Conservation (phyloP, 2,888 invertebrate genomes). For the Lapara coniferarum region DNA sequence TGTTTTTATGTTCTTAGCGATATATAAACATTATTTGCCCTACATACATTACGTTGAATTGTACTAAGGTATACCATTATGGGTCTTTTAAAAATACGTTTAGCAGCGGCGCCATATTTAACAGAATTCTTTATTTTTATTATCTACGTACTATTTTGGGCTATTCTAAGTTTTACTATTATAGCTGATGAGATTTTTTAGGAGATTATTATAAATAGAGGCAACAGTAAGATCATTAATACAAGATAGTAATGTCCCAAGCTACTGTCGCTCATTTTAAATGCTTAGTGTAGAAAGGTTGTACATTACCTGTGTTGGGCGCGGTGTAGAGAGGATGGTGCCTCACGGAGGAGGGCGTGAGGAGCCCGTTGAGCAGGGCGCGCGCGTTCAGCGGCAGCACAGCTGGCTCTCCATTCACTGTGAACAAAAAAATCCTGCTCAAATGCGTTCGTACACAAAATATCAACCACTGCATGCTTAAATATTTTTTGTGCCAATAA, state of each 20-base stretch:
- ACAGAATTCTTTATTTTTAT: too few relatives aligned
- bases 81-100: too few relatives aligned
- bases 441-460: neutral
- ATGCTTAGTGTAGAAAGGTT: too few relatives aligned
- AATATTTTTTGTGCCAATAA: too few relatives aligned
- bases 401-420: slow-evolving; percentile 85
- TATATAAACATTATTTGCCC: neutral
- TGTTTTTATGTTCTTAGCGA: neutral
- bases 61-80: neutral
- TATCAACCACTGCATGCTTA: neutral
- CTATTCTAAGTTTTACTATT: too few relatives aligned
- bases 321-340: slow-evolving; percentile 83
- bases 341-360: slow-evolving; percentile 82
- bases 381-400: slow-evolving; percentile 82
- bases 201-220: too few relatives aligned
- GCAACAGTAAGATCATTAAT: too few relatives aligned
- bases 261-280: too few relatives aligned
- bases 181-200: too few relatives aligned
- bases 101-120: too few relatives aligned
- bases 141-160: too few relatives aligned
- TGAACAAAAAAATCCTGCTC: neutral
- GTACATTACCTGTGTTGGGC: slow-evolving; percentile 85
- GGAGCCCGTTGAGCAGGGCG: slow-evolving; percentile 83
- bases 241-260: too few relatives aligned
- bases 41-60: neutral